Evolutionary conservation across 2,797 vertebrate genomes (phyloP).

Genomic region (Neoniphon sammara): DNA sequence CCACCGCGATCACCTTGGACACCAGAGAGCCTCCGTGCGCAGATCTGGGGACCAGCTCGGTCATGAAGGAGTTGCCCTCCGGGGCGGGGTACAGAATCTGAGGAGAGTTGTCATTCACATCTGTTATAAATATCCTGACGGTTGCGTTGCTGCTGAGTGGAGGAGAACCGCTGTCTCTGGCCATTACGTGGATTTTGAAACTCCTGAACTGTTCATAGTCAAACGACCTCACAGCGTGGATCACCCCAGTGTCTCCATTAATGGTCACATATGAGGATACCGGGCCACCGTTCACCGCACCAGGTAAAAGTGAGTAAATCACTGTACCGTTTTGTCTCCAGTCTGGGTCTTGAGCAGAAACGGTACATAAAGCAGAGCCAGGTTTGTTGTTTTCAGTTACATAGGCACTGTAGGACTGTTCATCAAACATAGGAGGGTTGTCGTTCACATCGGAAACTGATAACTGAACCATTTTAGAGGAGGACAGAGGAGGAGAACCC

Average conservation of each 20-base stretch:
- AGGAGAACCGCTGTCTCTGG: constrained; percentile 74
- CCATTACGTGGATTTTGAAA: constrained; percentile 66
- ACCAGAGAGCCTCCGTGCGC: constrained; percentile 76
- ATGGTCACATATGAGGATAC: constrained; percentile 77
- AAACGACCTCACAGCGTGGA: constrained; percentile 79
- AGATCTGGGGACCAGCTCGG: constrained; percentile 57
- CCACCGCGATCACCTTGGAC: constrained; percentile 86
- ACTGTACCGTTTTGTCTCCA: constrained; percentile 58
- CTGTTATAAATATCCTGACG: constrained; percentile 66
- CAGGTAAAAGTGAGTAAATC: constrained; percentile 28
- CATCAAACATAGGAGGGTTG: constrained; percentile 58
- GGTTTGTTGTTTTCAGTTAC: constrained; percentile 78
- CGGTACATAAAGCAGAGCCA: constrained; percentile 72
- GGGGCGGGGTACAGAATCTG: constrained; percentile 63
- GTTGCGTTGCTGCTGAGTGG: constrained; percentile 67
- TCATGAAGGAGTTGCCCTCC: constrained; percentile 57
- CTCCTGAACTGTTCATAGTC: constrained; percentile 78
- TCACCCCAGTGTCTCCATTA: constrained; percentile 76
- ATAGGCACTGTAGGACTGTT: constrained; percentile 52
- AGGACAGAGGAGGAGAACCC: constrained; percentile 73
- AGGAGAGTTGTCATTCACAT: constrained; percentile 77
- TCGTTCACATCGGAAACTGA: constrained; percentile 80
- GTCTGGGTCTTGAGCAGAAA: constrained; percentile 70
- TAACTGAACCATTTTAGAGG: constrained; percentile 67
- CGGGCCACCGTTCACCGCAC: constrained; percentile 55